phyloP scores from a whole-genome alignment of 1,140 invertebrate species.

The Thalassaphorura encarpata region DNA sequence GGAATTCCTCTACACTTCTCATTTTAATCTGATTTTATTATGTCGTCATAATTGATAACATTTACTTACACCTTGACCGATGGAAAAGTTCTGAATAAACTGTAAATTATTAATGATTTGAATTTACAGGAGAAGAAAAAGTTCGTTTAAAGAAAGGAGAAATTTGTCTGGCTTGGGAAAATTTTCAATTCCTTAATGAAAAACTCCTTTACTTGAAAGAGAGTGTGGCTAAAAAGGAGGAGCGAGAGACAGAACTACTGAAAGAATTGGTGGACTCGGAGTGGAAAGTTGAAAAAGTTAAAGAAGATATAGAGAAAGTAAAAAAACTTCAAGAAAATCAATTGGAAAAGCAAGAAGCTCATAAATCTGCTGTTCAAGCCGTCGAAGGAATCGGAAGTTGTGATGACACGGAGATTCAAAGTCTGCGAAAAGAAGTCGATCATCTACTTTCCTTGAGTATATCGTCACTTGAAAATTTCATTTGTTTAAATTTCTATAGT shows the following conservation, averaged over 20 bases:
- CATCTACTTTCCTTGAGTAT: too few species aligned
- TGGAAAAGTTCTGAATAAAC: too few species aligned
- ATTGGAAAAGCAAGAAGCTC: not conserved
- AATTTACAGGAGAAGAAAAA: not conserved
- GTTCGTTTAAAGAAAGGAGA: not conserved
- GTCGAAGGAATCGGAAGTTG: too few species aligned
- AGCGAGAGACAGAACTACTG: not conserved
- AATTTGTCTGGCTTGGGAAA: not conserved
- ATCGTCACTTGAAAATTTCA: too few species aligned
- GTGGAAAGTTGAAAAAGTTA: not conserved
- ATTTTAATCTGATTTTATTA: too few species aligned
- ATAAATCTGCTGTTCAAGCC: too few species aligned
- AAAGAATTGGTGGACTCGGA: not conserved
- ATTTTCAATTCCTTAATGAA: not conserved
- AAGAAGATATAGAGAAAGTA: not conserved
- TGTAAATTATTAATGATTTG: not conserved
- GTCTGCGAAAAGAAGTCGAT: too few species aligned
- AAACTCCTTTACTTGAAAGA: not conserved
- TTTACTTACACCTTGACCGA: too few species aligned
- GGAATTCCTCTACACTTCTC: too few species aligned
- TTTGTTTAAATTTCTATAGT: too few species aligned
- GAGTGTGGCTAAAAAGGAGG: not conserved
- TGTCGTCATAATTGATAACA: too few species aligned
- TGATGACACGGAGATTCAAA: too few species aligned
- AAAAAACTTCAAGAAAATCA: not conserved